Evolutionary conservation across 2,797 vertebrate species (phyloP).

Genomic region (Malurus splendens): DNA sequence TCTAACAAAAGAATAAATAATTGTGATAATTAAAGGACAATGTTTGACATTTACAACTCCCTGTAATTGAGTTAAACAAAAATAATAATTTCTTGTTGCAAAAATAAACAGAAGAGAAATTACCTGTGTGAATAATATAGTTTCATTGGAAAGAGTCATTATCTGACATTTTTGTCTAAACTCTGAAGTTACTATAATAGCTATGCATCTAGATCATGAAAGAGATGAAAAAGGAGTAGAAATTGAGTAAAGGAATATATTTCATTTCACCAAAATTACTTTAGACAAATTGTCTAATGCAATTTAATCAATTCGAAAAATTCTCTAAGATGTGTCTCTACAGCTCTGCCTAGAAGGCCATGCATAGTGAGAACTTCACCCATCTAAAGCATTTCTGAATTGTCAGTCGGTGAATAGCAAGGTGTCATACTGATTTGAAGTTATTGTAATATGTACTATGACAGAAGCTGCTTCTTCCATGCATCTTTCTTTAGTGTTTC

Average conservation of each 20-base stretch:
- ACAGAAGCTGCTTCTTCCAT: background rate
- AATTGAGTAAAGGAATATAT: background rate
- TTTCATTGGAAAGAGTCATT: background rate
- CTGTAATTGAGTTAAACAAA: background rate
- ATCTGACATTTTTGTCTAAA: background rate
- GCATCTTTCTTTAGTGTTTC: background rate
- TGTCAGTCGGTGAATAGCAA: background rate
- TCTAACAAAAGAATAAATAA: background rate
- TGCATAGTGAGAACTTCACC: background rate
- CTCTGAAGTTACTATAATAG: background rate
- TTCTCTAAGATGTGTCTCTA: background rate
- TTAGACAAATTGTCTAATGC: background rate
- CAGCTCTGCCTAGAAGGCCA: background rate
- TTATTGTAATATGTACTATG: background rate
- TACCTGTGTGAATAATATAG: background rate
- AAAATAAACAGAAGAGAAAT: background rate
- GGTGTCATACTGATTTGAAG: background rate
- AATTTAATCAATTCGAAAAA: background rate
- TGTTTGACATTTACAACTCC: background rate
- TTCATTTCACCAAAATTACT: background rate
- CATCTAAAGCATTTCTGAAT: background rate
- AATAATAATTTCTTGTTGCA: background rate
- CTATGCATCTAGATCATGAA: background rate
- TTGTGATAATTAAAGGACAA: background rate
- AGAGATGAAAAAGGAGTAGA: background rate